Evolutionary conservation across 2,888 invertebrate genomes (phyloP).

Genomic region (Lucinisca nassula): DNA sequence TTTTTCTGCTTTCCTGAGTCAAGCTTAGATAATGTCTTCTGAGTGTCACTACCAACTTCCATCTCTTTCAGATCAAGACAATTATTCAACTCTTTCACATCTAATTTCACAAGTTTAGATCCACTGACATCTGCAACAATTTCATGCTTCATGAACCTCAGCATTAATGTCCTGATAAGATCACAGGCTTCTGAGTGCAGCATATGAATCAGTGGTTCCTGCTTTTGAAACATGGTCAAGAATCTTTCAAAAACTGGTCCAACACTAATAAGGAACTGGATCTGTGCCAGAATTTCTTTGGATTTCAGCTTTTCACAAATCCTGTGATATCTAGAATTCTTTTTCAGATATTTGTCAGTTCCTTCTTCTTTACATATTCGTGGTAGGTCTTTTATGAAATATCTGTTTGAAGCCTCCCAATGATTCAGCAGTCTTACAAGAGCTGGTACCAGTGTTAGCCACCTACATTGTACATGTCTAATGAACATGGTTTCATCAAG

Average conservation of each 20-base stretch:
- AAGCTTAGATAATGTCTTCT: slow-evolving; percentile 18
- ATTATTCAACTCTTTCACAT: slow-evolving; percentile 13
- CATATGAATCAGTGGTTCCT: slow-evolving; percentile 22
- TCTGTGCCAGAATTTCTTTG: not conserved
- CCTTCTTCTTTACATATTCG: slow-evolving; percentile 10
- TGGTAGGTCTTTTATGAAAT: slow-evolving; percentile 20
- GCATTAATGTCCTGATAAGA: slow-evolving; percentile 4
- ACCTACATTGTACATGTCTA: slow-evolving; percentile 43
- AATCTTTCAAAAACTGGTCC: slow-evolving; percentile 20
- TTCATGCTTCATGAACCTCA: slow-evolving; percentile 18
- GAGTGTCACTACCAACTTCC: slow-evolving; percentile 20
- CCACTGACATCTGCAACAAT: not conserved
- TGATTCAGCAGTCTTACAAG: not conserved
- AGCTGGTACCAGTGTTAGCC: slow-evolving; percentile 40
- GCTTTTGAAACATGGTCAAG: slow-evolving; percentile 23
- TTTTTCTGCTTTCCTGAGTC: slow-evolving; percentile 14
- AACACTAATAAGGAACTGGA: slow-evolving; percentile 10
- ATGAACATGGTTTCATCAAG: slow-evolving; percentile 26
- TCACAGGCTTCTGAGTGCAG: slow-evolving; percentile 5
- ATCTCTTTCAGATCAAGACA: slow-evolving; percentile 11
- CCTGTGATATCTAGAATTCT: slow-evolving; percentile 27
- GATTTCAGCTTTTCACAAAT: slow-evolving; percentile 28
- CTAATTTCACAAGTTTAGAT: not conserved
- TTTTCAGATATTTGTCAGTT: slow-evolving; percentile 6
- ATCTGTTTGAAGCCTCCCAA: slow-evolving; percentile 24